phyloP scores from a whole-genome alignment of 2,113 vertebrate genomes.

The Scomber scombrus region DNA sequence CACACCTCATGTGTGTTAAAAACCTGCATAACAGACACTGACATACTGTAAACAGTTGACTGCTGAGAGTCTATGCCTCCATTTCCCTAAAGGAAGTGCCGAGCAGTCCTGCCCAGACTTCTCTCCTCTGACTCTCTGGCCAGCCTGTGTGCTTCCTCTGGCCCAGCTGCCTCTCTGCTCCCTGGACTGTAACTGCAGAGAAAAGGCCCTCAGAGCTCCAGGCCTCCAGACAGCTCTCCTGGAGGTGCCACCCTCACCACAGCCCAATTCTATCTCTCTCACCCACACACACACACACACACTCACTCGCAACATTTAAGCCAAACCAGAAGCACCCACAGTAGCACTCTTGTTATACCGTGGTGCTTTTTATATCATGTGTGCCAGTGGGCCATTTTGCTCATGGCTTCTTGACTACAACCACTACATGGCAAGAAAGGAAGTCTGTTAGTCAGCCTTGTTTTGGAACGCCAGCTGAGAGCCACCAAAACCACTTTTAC shows the following conservation, averaged over 20 bases:
- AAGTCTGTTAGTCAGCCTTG: constrained; percentile 46
- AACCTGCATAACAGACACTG: constrained; percentile 40
- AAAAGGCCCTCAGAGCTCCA: constrained; percentile 71
- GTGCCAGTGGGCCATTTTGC: constrained; percentile 64
- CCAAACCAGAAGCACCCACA: constrained; percentile 51
- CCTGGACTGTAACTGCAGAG: constrained; percentile 39
- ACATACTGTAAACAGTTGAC: constrained; percentile 34
- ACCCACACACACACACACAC: constrained; percentile 16
- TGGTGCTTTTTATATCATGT: constrained; percentile 76
- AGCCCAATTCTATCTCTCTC: constrained; percentile 42
- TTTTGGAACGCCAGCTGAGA: constrained; percentile 41
- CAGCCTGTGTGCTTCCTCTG: background rate
- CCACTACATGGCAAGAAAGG: constrained; percentile 42
- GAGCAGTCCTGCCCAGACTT: constrained; percentile 12
- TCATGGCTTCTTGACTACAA: constrained; percentile 14
- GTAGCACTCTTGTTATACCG: constrained; percentile 64
- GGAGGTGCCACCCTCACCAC: constrained; percentile 64
- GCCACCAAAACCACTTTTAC: constrained; percentile 46
- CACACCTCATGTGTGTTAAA: constrained; percentile 29
- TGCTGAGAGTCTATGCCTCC: constrained; percentile 18
- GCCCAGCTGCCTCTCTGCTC: constrained; percentile 51
- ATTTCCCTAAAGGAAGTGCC: constrained; percentile 33
- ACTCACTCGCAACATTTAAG: constrained; percentile 6
- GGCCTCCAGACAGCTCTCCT: constrained; percentile 61
- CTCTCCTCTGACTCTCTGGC: constrained; percentile 65